Evolutionary conservation across 2,113 vertebrate species (phyloP).

Genomic region (Rhinoderma darwinii): DNA sequence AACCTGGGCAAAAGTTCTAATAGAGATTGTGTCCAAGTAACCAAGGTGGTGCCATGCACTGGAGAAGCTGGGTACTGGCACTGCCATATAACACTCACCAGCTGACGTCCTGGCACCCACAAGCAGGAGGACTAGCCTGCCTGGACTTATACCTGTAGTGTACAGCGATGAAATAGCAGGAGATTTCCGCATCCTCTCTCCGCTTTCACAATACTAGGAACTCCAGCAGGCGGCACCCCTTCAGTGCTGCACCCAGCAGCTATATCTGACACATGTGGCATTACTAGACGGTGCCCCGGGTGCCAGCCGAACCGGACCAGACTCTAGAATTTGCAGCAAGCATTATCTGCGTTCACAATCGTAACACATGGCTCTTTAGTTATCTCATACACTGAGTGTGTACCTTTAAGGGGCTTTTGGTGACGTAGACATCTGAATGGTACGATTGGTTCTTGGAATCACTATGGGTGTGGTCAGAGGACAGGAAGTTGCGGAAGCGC

Average conservation of each 20-base stretch:
- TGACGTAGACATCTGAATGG: not conserved
- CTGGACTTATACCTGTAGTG: not conserved
- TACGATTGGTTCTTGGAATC: not conserved
- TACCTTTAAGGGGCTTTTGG: not conserved
- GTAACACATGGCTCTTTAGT: no score
- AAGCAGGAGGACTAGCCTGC: not conserved
- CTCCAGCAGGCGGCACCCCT: not conserved
- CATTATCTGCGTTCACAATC: not conserved
- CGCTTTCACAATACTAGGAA: conserved; percentile 50
- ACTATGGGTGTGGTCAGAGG: not conserved
- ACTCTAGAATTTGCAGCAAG: not conserved
- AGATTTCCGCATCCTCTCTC: conserved; percentile 13
- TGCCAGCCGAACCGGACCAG: not conserved
- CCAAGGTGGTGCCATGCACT: not conserved
- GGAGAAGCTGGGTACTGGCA: no score
- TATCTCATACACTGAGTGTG: not conserved
- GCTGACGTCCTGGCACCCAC: not conserved
- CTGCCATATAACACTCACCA: conserved; percentile 10
- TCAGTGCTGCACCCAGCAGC: not conserved
- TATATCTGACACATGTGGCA: not conserved
- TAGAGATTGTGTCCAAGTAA: no score
- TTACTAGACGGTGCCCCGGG: no score
- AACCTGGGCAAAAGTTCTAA: no score
- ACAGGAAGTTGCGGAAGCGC: not conserved
- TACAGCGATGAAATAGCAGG: not conserved